Evolutionary conservation across 2,888 invertebrate genomes (phyloP).

Genomic region (Apoda limacodes): DNA sequence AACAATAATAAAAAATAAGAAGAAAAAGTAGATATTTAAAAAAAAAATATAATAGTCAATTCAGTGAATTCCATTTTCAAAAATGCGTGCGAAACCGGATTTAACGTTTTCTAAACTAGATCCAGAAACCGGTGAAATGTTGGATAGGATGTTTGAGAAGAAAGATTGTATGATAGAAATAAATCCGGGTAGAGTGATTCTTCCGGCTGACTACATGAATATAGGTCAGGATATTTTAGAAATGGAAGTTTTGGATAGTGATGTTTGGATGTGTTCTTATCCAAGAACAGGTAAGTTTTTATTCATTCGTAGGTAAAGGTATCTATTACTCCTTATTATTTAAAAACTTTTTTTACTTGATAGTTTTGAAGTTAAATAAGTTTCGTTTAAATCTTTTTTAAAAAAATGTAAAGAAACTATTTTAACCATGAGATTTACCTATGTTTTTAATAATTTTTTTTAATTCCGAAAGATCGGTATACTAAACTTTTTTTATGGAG

Average conservation of each 20-base stretch:
- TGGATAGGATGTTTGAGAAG: conserved; percentile 77
- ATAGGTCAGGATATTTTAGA: conserved; percentile 78
- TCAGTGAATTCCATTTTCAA: too few species aligned
- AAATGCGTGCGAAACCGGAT: conserved; percentile 47
- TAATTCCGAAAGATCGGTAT: too few species aligned
- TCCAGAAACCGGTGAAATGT: conserved; percentile 64
- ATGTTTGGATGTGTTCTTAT: conserved; percentile 89
- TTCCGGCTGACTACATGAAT: conserved; percentile 77
- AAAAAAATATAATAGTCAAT: conserved; percentile 13
- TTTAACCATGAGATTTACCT: too few species aligned
- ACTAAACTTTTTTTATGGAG: too few species aligned
- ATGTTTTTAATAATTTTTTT: too few species aligned
- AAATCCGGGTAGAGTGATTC: conserved; percentile 76
- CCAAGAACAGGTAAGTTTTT: conserved; percentile 88
- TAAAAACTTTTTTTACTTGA: too few species aligned
- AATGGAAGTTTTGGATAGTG: conserved; percentile 78
- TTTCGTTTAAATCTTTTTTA: too few species aligned
- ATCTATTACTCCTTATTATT: too few species aligned
- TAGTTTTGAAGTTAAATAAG: too few species aligned
- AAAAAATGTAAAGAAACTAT: too few species aligned
- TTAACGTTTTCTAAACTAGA: conserved; percentile 71
- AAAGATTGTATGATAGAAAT: conserved; percentile 79
- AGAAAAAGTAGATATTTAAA: conserved; percentile 7
- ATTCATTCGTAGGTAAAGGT: too few species aligned
- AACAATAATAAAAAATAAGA: conserved; percentile 6